phyloP scores from a whole-genome alignment of 2,797 vertebrate genomes.

The Hippocampus kuda region DNA sequence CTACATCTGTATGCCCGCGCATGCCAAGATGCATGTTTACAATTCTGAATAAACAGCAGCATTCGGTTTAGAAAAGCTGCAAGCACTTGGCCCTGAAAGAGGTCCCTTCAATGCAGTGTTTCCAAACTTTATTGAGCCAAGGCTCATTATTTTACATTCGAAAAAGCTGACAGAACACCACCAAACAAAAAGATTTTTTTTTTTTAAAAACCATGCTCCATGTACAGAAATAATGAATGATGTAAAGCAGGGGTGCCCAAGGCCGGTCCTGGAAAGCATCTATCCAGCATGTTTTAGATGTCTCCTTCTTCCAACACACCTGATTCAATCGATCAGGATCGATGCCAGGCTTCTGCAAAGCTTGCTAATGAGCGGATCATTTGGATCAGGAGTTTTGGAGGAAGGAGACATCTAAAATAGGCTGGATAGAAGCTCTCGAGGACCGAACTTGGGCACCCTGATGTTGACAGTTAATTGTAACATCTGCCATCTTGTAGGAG shows the following conservation, averaged over 20 bases:
- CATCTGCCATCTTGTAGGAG: neutral
- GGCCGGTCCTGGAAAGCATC: too few relatives aligned
- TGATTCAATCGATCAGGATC: too few relatives aligned
- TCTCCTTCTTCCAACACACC: too few relatives aligned
- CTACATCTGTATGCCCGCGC: neutral
- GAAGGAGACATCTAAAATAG: too few relatives aligned
- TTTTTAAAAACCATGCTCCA: neutral
- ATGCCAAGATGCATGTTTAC: conserved; percentile 9
- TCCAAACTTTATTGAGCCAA: neutral
- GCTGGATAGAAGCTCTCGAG: too few relatives aligned
- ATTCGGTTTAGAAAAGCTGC: neutral
- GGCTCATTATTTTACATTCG: neutral
- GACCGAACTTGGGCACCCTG: too few relatives aligned
- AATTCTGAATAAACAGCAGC: conserved; percentile 2
- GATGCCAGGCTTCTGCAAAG: too few relatives aligned
- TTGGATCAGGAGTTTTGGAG: too few relatives aligned
- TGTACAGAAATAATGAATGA: neutral
- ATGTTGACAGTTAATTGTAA: neutral
- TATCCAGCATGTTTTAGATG: too few relatives aligned
- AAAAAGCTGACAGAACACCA: neutral
- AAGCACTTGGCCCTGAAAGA: neutral
- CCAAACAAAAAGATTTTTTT: neutral
- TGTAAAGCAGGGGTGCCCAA: too few relatives aligned
- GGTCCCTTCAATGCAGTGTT: conserved; percentile 17
- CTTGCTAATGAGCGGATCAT: too few relatives aligned